Evolutionary conservation across 2,888 invertebrate species (phyloP).

Genomic region (Acrocyrtus sp.): DNA sequence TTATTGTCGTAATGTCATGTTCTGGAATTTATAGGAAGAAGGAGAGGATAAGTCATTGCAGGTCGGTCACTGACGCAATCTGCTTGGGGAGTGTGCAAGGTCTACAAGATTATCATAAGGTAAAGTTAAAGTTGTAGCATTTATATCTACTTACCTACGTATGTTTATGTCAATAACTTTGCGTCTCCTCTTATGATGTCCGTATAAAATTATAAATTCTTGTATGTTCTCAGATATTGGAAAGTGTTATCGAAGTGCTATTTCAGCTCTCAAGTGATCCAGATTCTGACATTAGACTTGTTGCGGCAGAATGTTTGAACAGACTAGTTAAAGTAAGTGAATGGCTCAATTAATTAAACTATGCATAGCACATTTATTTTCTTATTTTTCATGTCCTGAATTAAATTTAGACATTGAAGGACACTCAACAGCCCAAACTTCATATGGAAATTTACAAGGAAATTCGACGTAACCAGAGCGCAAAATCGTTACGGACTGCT

Average conservation of each 20-base stretch:
- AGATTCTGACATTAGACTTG: conserved; percentile 81
- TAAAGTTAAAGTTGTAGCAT: conserved; percentile 9
- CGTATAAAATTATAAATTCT: too few species aligned
- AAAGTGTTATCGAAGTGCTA: conserved; percentile 77
- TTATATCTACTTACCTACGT: too few species aligned
- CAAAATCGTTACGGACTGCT: conserved; percentile 79
- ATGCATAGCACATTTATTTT: background rate
- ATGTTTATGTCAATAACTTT: too few species aligned
- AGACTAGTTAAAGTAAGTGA: conserved; percentile 76
- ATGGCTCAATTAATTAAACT: background rate
- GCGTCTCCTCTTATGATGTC: too few species aligned
- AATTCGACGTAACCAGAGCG: conserved; percentile 80
- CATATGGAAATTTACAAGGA: conserved; percentile 84
- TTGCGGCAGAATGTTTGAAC: conserved; percentile 84
- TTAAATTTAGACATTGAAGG: conserved; percentile 70
- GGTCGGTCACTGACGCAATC: conserved; percentile 78
- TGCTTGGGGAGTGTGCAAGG: conserved; percentile 73
- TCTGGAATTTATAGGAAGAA: conserved; percentile 73
- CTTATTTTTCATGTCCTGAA: background rate
- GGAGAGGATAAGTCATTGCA: conserved; percentile 79
- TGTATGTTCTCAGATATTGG: conserved; percentile 70
- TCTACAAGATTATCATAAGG: conserved; percentile 71
- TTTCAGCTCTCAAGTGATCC: conserved; percentile 79
- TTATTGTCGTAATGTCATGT: too few species aligned
- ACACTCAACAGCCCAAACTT: conserved; percentile 77